Conservation (phyloP, 1,140 invertebrate genomes). For the Trinorchestia longiramus region DNA sequence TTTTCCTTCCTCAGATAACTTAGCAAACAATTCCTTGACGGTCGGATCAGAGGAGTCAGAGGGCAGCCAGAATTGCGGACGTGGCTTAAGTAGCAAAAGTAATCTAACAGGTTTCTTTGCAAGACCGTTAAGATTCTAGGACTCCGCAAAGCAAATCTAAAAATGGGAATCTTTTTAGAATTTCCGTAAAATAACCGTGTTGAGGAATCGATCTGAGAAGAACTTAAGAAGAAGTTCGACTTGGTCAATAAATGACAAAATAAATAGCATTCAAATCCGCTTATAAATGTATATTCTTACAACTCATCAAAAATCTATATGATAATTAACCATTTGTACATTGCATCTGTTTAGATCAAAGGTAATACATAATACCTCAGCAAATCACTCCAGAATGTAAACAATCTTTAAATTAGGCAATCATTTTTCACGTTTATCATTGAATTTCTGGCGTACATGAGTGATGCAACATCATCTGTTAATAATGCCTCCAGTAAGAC, state of each 20-base stretch:
- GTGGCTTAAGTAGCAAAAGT: neutral
- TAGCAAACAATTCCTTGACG: neutral
- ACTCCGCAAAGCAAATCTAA: neutral
- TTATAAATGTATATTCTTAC: neutral
- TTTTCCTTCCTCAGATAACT: neutral
- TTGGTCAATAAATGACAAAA: neutral
- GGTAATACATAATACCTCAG: neutral
- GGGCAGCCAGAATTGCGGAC: slow-evolving; percentile 23
- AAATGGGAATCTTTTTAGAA: neutral
- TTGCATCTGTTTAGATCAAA: neutral
- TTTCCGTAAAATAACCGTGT: neutral
- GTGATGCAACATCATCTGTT: neutral
- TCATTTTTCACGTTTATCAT: neutral
- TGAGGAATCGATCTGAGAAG: neutral
- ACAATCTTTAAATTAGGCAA: neutral
- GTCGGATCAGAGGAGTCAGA: slow-evolving; percentile 2
- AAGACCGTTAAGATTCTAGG: slow-evolving; percentile 11
- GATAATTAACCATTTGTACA: neutral
- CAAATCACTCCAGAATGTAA: neutral
- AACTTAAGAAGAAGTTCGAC: neutral
- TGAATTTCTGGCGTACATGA: neutral
- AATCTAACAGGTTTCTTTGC: neutral
- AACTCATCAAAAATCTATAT: neutral
- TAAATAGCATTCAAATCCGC: neutral
- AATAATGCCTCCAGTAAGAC: neutral